Conservation (phyloP, 2,888 invertebrate species). For the Agapostemon virescens region DNA sequence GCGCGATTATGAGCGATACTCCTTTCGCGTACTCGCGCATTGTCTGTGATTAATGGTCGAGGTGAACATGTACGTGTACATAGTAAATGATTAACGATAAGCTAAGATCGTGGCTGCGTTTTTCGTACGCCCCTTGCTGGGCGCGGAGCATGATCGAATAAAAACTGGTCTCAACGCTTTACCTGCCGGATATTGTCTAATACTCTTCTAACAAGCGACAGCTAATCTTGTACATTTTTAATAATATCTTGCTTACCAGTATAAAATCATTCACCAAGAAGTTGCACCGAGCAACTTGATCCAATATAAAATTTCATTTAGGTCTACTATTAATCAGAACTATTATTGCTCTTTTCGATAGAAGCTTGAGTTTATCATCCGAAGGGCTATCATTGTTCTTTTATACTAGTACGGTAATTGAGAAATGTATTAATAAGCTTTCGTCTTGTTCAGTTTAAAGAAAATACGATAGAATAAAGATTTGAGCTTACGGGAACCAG, state of each 20-base stretch:
- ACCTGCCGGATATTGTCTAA: neutral
- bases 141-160: constrained; percentile 22
- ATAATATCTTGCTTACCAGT: neutral
- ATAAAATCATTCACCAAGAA: neutral
- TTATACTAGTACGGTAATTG: neutral
- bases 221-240: neutral
- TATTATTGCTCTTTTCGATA: neutral
- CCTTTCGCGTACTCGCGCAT: constrained; percentile 72
- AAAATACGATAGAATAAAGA: neutral
- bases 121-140: constrained; percentile 19
- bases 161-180: constrained; percentile 19
- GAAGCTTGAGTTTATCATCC: constrained; percentile 5
- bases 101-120: constrained; percentile 15
- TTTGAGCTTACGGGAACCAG: neutral
- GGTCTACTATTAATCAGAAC: neutral
- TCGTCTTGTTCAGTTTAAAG: neutral
- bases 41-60: constrained; percentile 79
- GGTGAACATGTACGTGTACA: constrained; percentile 68
- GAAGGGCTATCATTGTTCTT: neutral
- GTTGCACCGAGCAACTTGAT: neutral
- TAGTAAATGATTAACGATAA: constrained; percentile 49
- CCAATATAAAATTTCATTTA: neutral
- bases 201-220: neutral
- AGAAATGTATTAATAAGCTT: neutral
- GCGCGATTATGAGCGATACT: constrained; percentile 55